Evolutionary conservation across 1,140 invertebrate genomes (phyloP), one percentile per base, ranked within the genome.

Genomic region (Xylocopa sonorina): DNA sequence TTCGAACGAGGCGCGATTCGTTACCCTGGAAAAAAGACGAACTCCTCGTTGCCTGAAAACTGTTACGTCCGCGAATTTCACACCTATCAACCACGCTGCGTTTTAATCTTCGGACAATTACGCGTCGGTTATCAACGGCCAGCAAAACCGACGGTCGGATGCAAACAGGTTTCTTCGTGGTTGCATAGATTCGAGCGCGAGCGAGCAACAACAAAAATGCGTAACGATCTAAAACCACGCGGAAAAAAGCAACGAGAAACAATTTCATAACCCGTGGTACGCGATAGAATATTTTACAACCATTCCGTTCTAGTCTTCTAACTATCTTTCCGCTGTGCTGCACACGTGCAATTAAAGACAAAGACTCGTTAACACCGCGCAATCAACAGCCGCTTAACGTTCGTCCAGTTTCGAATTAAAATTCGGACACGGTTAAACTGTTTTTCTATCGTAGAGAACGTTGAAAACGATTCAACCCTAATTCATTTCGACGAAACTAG

Each of bases 281-380:
- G 3, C 27, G 2, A n/a, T 34, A n/a, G 57, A 34, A 48, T 48
- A 18, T 27, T 43, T 32, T 32, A 29, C 32, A 38, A 62, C 34
- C 21, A 48, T 34, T 32, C 18, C 21, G 9, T 32, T 50, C 29
- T n/a, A n/a, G n/a, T n/a, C n/a, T n/a, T 18, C 29, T 34, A 16
- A 24, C 27, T 21, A 48, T 34, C 21, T 50, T 67, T 32, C 38
- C 64, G 27, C 46, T 34, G 43, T 18, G 10, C 21, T 50, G 43
- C 21, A 67, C 64, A 43, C 43, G 18, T 27, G 43, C 43, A 46
- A 48, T 24, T 32, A 32, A 50, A 67, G 46, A 50, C 43, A 67
- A 66, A 46, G 27, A 46, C 18, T 66, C 63, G 27, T 66, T 66
- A 66, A 66, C 41, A 10, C 18, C 21, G 21, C 29, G 64, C 64